Evolutionary conservation across 1,140 invertebrate species (phyloP).

Genomic region (Acromyrmex echinatior): DNA sequence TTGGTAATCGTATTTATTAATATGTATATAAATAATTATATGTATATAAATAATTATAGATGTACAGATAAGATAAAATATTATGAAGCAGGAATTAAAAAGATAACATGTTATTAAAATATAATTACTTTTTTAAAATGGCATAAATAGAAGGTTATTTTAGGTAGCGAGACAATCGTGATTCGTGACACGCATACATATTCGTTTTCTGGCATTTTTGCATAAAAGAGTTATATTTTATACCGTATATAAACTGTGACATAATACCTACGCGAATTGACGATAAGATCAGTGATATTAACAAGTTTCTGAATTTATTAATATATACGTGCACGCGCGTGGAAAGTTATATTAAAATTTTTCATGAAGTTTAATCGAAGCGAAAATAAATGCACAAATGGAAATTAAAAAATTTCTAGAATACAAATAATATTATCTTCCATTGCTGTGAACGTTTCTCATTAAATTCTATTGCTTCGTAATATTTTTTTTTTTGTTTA

Average conservation of each 20-base stretch:
- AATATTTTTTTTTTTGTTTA: conserved; percentile 18
- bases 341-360: not conserved
- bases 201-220: not conserved
- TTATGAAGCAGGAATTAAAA: not conserved
- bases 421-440: conserved; percentile 19
- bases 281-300: not conserved
- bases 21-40: not conserved
- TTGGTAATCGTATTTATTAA: not conserved
- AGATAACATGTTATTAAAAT: not conserved
- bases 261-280: not conserved
- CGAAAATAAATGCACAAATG: not conserved
- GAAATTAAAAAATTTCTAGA: not conserved
- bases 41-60: not conserved
- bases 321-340: not conserved
- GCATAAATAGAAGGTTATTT: not conserved
- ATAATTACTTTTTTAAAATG: not conserved
- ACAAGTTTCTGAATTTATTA: not conserved
- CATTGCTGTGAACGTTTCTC: not conserved
- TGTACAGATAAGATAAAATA: not conserved
- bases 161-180: conserved; percentile 7
- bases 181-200: conserved; percentile 23
- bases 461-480: conserved; percentile 9
- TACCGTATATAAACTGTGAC: not conserved
- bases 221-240: conserved; percentile 9
- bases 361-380: not conserved